Evolutionary conservation across 1,140 invertebrate genomes (phyloP).

Genomic region (Atopsyche davidsoni): DNA sequence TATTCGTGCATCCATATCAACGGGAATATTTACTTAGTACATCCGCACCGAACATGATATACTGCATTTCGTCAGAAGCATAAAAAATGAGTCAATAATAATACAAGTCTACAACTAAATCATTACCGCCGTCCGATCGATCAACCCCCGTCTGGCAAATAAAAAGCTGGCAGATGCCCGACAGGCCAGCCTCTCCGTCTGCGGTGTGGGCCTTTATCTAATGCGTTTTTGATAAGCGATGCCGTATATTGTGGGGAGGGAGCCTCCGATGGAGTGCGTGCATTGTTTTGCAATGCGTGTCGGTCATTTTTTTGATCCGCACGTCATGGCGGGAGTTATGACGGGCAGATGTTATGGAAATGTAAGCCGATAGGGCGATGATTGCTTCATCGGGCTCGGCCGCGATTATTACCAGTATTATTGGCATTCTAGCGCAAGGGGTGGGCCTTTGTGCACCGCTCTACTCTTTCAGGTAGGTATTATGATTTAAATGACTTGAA

Average conservation of each 20-base stretch:
- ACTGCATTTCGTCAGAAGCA: too few relatives aligned
- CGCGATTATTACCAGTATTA: slow-evolving; percentile 7
- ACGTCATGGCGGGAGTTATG: slow-evolving; percentile 14
- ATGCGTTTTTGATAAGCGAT: slow-evolving; percentile 18
- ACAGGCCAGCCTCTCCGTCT: neutral
- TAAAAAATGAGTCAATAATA: too few relatives aligned
- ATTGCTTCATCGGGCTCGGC: slow-evolving; percentile 16
- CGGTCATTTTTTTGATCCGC: neutral
- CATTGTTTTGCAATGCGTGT: neutral
- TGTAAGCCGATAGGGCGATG: slow-evolving; percentile 16
- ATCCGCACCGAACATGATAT: too few relatives aligned
- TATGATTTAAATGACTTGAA: too few relatives aligned
- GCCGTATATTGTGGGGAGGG: neutral
- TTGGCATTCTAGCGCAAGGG: too few relatives aligned
- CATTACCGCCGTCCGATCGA: slow-evolving; percentile 10
- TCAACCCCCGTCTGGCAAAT: slow-evolving; percentile 5
- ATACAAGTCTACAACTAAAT: too few relatives aligned
- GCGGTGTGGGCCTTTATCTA: neutral
- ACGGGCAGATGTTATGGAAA: slow-evolving; percentile 2
- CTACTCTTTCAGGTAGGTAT: too few relatives aligned
- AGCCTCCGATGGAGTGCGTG: neutral
- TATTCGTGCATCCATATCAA: too few relatives aligned
- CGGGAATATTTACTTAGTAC: too few relatives aligned
- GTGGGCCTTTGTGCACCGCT: too few relatives aligned
- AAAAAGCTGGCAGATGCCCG: slow-evolving; percentile 14